Evolutionary conservation across 2,113 vertebrate species (phyloP).

Genomic region (Haplotaxodon microlepis): DNA sequence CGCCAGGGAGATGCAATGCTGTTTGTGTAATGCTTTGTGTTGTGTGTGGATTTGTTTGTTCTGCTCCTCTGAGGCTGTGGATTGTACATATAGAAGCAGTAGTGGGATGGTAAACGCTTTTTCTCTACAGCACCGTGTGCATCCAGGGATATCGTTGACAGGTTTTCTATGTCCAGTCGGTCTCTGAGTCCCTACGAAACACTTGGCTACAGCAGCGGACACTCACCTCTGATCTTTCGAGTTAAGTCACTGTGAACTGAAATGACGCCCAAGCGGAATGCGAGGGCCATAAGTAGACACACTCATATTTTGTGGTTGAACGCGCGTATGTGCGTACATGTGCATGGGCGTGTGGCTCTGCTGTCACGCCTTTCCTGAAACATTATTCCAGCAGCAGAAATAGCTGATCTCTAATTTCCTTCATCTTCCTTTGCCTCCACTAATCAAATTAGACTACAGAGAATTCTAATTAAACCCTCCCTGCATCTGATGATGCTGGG

Average conservation of each 20-base stretch:
- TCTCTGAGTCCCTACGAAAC: constrained; percentile 24
- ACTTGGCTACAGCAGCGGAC: constrained; percentile 7
- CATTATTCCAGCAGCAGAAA: constrained; percentile 53
- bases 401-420: constrained; percentile 58
- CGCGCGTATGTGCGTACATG: not conserved
- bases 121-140: not conserved
- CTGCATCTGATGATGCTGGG: constrained; percentile 39
- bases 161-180: constrained; percentile 1
- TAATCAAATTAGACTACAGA: constrained; percentile 67
- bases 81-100: not conserved
- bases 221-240: constrained; percentile 39
- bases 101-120: not conserved
- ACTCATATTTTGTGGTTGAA: not conserved
- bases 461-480: constrained; percentile 61
- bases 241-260: constrained; percentile 14
- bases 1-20: constrained; percentile 17
- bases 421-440: constrained; percentile 50
- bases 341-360: not conserved
- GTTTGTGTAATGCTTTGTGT: constrained; percentile 38
- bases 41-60: constrained; percentile 31
- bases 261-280: constrained; percentile 14
- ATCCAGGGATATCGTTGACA: constrained; percentile 3
- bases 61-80: constrained; percentile 3
- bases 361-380: constrained; percentile 51
- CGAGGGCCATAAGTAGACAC: not conserved